Evolutionary conservation across 1,140 invertebrate genomes (phyloP).

Genomic region (Ephestia elutella): DNA sequence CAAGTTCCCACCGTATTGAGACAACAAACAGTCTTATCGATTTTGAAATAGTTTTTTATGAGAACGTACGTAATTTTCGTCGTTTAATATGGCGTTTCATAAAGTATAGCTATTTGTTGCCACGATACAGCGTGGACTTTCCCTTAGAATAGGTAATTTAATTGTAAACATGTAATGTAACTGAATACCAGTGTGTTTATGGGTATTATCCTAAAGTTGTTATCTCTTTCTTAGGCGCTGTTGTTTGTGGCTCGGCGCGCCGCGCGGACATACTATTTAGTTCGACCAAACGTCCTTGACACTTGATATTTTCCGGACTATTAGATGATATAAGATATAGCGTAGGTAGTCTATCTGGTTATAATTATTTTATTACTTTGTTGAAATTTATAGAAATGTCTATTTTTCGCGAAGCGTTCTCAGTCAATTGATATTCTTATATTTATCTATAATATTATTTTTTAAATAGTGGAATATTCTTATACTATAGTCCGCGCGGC

Average conservation of each 20-base stretch:
- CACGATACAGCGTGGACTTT: background rate
- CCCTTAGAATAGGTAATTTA: slow-evolving; percentile 33
- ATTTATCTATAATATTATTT: slow-evolving; percentile 6
- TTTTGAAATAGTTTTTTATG: too few species aligned
- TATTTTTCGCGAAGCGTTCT: slow-evolving; percentile 14
- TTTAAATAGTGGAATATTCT: slow-evolving; percentile 5
- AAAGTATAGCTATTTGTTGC: background rate
- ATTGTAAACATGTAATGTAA: slow-evolving; percentile 45
- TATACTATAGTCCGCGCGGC: slow-evolving; percentile 31
- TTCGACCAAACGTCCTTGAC: slow-evolving; percentile 9
- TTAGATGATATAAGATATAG: slow-evolving; percentile 4
- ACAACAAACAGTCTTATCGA: background rate
- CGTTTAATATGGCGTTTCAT: too few species aligned
- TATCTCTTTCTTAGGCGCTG: slow-evolving; percentile 72
- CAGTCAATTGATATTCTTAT: slow-evolving; percentile 14
- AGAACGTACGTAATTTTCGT: too few species aligned
- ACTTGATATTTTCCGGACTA: background rate
- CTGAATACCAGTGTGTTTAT: slow-evolving; percentile 53
- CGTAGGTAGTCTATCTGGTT: background rate
- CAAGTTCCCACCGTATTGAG: background rate
- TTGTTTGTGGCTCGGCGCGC: slow-evolving; percentile 49
- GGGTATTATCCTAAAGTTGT: slow-evolving; percentile 66
- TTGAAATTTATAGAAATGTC: slow-evolving; percentile 17
- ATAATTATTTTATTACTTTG: slow-evolving; percentile 16
- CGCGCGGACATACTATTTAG: slow-evolving; percentile 24